Conservation (phyloP, 2,888 invertebrate genomes). For the Rhaphigaster nebulosa region DNA sequence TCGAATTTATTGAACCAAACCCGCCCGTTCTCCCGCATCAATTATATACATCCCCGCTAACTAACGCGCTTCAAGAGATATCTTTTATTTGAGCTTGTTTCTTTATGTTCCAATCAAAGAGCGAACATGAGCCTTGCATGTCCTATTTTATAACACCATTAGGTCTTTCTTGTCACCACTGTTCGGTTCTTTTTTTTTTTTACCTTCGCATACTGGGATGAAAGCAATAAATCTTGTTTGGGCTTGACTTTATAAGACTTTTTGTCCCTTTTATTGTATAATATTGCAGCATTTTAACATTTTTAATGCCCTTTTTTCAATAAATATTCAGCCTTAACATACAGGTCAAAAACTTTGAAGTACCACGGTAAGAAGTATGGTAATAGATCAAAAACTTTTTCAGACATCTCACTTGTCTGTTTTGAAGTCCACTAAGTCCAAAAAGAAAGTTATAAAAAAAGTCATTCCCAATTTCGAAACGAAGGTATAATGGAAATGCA, state of each 20-base stretch:
- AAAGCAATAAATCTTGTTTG: background rate
- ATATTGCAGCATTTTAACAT: background rate
- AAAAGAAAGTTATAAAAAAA: no score
- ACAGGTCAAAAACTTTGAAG: background rate
- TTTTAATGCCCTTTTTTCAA: background rate
- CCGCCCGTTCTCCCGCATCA: background rate
- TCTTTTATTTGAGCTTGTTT: slow-evolving; percentile 8
- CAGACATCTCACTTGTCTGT: background rate
- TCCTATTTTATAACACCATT: slow-evolving; percentile 20
- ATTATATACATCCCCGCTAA: background rate
- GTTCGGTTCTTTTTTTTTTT: background rate
- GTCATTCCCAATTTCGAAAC: no score
- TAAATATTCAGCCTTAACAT: background rate
- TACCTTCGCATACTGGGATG: background rate
- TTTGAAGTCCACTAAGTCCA: background rate
- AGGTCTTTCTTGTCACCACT: slow-evolving; percentile 28
- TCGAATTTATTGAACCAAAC: background rate
- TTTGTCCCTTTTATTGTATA: background rate
- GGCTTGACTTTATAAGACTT: background rate
- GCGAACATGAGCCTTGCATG: background rate
- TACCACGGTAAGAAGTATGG: background rate
- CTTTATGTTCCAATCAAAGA: slow-evolving; percentile 39
- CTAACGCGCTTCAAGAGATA: background rate
- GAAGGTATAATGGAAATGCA: no score
- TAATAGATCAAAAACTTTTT: background rate